phyloP scores from a whole-genome alignment of 2,113 vertebrate species.

The Hydrolagus affinis region DNA sequence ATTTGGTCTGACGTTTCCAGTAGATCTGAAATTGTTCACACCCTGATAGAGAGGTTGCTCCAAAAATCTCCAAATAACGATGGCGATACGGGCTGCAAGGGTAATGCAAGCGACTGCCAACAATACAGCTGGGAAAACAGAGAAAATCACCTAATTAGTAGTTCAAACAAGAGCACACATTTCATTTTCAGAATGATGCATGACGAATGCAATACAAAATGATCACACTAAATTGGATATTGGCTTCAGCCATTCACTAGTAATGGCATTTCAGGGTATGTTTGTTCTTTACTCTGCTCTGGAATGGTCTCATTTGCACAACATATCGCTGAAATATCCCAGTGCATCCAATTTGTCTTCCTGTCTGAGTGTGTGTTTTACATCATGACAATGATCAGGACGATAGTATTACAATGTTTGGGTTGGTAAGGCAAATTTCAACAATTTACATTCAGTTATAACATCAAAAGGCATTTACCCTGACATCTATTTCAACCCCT shows the following conservation, averaged over 20 bases:
- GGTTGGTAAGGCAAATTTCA: background rate
- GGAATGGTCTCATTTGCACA: background rate
- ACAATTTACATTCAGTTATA: background rate
- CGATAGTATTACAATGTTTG: background rate
- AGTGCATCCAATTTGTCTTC: background rate
- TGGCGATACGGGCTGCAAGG: background rate
- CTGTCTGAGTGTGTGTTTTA: background rate
- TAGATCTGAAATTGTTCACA: background rate
- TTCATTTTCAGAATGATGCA: background rate
- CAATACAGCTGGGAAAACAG: background rate
- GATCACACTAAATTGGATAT: background rate
- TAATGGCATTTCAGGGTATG: background rate
- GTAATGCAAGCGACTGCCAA: background rate
- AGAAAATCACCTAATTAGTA: background rate
- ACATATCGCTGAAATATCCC: background rate
- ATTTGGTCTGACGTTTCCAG: background rate
- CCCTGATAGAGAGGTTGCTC: slow-evolving; percentile 10
- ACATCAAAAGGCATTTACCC: too few species aligned
- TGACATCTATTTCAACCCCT: background rate
- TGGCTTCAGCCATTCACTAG: background rate
- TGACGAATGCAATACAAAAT: background rate
- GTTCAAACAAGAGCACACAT: too few species aligned
- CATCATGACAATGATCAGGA: background rate
- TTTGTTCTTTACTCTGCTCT: background rate
- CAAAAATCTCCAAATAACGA: slow-evolving; percentile 12